Evolutionary conservation across 2,888 invertebrate genomes (phyloP), one percentile per base, ranked within the genome.

Genomic region (Drosophila peninsularis): DNA sequence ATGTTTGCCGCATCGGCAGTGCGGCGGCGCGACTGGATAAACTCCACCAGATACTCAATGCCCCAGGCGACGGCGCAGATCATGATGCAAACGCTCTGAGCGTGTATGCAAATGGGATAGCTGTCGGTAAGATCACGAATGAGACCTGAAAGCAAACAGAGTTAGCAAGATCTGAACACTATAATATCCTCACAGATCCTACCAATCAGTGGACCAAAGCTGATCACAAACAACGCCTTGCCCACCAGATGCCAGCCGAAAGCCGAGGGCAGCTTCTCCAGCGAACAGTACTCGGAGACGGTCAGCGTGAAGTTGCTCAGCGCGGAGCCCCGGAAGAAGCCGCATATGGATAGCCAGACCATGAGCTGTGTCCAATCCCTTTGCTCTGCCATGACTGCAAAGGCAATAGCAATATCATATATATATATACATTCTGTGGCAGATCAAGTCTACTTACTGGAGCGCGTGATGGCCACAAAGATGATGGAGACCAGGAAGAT

Each of bases 231-330:
- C 3, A 95, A 91, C 10, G 96, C 96, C 90, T 96, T 96, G 82
- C 95, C 95, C 74, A 96, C 96, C 94, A 96, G 95, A 84, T 96
- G 96, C 87, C 96, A 93, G 17, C 96, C 96, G 89, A 96, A 96
- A 13, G 96, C 96, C 7, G 95, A 95, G 0, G 96, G 96, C 71
- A 96, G 91, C 87, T 95, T 95, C 88, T 96, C 95, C 76, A 95
- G 90, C 0, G 95, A 95, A 77, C 95, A 95, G 84, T 95, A 95
- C 91, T 96, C 96, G 0, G 96, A 96, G 78, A 96, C 95, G n/a
- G 95, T 95, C 9, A 96, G 94, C 36, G 96, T 96, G 89, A 96
- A 95, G 92, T 96, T 96, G 80, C 96, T 96, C 49, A 96, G 93
- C 17, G 96, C 95, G 88, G 96, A 95, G 64, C 96, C 96, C 63